Base-by-base conservation (phyloP, 2,888 invertebrate species). In the Parnassius glacialis region DNA sequence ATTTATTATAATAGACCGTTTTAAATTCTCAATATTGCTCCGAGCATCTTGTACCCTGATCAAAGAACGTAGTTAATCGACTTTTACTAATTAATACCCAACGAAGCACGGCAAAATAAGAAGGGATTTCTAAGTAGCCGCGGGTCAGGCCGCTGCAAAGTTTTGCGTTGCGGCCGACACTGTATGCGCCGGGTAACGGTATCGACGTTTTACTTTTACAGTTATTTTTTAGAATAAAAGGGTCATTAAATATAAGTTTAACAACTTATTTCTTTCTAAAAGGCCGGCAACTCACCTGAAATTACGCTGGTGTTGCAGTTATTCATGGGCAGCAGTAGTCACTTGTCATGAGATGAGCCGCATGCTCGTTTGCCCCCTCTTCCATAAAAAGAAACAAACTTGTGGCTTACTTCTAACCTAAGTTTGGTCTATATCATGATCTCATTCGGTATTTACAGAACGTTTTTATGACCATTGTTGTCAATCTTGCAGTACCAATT, bases 1-100 rank as follows among this genome's bases (percentile, higher is more conserved):
- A 85, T 87, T 86, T 83, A 82, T 87, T 85, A 85, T 87, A 87
- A 89, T 86, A 83, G 83, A 80, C 81, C 83, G 81, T 86, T 84
- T 87, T 84, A 83, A 81, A 79, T 80, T 78, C 73, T 73, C 70
- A 75, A 75, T 71, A 79, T 75, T 75, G 84, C 85, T 78, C 65
- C 70, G 70, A 86, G 81, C 68, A 76, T 80, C 74, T 69, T 73
- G 71, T 72, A 70, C 65, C 65, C 61, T 79, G 76, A 82, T 83
- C 83, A 83, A 80, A 83, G 84, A 78, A 70, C 69, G 75, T 83
- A 82, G 84, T 85, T 84, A 85, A 86, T 86, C 75, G 79, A 68
- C 65, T 62, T 68, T 74, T 81, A 79, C 83, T 78, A 79, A 81
- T 81, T 80, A 81, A 60, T 62, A 53, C 62, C 57, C 58, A 63